phyloP scores from a whole-genome alignment of 2,888 invertebrate genomes.

The Biston stratarius region DNA sequence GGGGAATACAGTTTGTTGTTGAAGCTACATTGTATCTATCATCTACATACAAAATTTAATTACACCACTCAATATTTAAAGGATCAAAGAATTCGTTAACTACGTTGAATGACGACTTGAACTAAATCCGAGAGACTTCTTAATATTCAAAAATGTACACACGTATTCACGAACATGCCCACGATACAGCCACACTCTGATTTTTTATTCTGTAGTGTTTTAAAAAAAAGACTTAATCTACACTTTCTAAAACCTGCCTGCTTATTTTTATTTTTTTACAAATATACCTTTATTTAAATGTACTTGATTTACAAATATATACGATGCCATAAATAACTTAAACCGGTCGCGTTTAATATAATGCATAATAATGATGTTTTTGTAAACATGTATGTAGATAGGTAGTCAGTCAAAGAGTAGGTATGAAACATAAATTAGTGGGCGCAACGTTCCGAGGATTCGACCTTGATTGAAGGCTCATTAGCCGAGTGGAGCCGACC shows the following conservation, averaged over 20 bases:
- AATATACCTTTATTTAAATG: background rate
- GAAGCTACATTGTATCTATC: too few relatives aligned
- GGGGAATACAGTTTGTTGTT: background rate
- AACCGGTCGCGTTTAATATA: conserved; percentile 32
- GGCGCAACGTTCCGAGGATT: conserved; percentile 61
- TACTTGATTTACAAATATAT: conserved; percentile 8
- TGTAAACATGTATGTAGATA: conserved; percentile 28
- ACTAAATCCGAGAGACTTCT: too few relatives aligned
- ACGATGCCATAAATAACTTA: conserved; percentile 13
- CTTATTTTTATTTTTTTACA: background rate
- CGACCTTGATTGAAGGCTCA: conserved; percentile 85
- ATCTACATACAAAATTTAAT: too few relatives aligned
- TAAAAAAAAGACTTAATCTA: background rate
- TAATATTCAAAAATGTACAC: too few relatives aligned
- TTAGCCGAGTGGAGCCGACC: conserved; percentile 71
- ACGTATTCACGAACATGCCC: too few relatives aligned
- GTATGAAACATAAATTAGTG: conserved; percentile 60
- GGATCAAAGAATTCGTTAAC: too few relatives aligned
- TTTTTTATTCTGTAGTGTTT: background rate
- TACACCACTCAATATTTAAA: too few relatives aligned
- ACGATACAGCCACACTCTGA: too few relatives aligned
- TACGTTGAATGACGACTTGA: too few relatives aligned
- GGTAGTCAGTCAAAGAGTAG: conserved; percentile 48
- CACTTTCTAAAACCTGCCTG: background rate
- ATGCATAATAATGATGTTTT: conserved; percentile 35